A percentile compares a stretch with the other conserved stretches of the same genome.
These are phyloP conservation scores for Propsilocerus akamusi DNA, from an alignment of 1,140 invertebrate species.

Conservation along the genomic window DNA sequence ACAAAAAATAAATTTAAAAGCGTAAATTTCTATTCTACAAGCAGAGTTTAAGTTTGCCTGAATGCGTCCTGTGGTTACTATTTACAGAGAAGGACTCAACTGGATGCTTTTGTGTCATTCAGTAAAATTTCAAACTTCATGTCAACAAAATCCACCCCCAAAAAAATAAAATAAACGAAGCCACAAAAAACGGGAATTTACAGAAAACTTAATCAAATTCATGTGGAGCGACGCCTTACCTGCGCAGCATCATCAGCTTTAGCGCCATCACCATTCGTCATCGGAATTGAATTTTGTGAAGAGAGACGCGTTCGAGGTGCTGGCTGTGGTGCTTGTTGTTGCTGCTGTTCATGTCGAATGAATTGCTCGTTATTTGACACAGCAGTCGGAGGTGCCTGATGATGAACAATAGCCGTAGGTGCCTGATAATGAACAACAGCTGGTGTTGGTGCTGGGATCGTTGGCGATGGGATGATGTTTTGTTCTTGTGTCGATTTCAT, in stretches of 20 bases:
- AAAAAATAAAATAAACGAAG: no score
- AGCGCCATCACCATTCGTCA: background rate
- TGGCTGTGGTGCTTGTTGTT: conserved; percentile 23
- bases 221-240: no score
- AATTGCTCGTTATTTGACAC: background rate
- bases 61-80: no score
- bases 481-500: background rate
- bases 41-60: no score
- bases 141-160: no score
- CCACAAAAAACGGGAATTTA: no score
- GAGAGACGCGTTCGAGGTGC: conserved; percentile 21
- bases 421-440: conserved; percentile 7
- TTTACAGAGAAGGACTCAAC: no score
- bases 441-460: conserved; percentile 20
- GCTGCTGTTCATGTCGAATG: background rate
- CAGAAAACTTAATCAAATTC: no score
- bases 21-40: no score
- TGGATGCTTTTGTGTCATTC: no score
- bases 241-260: conserved; percentile 5
- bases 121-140: no score
- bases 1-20: no score
- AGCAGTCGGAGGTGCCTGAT: background rate
- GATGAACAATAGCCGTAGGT: background rate
- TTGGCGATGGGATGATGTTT: conserved; percentile 23
- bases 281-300: conserved; percentile 14